Percentiles rank a stretch among this genome's conserved stretches.
Evolutionary conservation across 2,113 vertebrate genomes (phyloP).

Genomic region (Caranx ignobilis): DNA sequence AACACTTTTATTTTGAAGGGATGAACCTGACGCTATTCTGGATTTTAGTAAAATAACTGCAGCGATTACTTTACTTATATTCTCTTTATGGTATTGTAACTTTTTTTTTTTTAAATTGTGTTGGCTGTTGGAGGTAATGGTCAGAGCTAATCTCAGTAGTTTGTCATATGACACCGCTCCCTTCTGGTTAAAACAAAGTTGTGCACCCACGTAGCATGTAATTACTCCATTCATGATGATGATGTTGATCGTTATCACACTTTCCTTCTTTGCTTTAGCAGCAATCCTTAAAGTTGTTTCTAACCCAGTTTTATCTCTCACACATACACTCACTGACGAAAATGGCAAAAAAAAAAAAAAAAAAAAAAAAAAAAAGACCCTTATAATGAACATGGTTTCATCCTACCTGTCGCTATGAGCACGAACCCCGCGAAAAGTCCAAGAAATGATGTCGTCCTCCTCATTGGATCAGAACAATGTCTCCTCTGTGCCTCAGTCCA

Average conservation of each 20-base stretch:
- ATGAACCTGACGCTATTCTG: neutral
- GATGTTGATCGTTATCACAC: neutral
- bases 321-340: too few species aligned
- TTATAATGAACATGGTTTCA: neutral
- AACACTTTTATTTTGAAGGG: neutral
- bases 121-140: neutral
- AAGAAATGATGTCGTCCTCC: conserved; percentile 30
- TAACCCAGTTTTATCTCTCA: too few species aligned
- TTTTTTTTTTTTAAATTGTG: neutral
- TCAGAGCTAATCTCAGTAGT: neutral
- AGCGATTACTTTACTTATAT: neutral
- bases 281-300: too few species aligned
- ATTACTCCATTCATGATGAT: neutral
- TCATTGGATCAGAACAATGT: conserved; percentile 38
- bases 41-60: neutral
- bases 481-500: conserved; percentile 40
- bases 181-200: conserved; percentile 37
- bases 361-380: too few species aligned
- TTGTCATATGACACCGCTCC: conserved; percentile 23
- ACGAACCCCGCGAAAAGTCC: conserved; percentile 64
- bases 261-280: neutral
- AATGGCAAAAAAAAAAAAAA: too few species aligned
- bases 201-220: neutral
- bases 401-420: conserved; percentile 70
- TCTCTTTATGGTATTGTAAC: neutral